A percentile compares a stretch with the other conserved stretches of the same genome.
These are phyloP conservation scores for Ormyrus labotus DNA, from an alignment of 2,888 invertebrate genomes.

Conservation along the genomic window DNA sequence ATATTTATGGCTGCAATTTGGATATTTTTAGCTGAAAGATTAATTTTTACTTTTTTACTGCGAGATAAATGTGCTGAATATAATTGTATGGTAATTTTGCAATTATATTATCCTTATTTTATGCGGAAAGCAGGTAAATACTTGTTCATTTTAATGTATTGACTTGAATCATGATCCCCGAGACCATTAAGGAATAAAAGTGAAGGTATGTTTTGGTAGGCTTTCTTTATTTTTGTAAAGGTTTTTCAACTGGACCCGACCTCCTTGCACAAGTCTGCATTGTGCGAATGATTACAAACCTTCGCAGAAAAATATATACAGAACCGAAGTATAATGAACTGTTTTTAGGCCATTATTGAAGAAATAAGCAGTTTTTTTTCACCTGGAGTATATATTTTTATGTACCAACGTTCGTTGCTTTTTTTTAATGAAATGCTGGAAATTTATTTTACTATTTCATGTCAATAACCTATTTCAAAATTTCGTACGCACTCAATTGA, in stretches of 20 bases:
- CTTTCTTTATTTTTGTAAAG: conserved; percentile 46
- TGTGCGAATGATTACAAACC: too few relatives aligned
- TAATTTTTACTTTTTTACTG: neutral
- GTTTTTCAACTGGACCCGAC: conserved; percentile 27
- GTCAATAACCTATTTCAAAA: too few relatives aligned
- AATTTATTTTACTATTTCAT: too few relatives aligned
- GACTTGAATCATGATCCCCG: neutral
- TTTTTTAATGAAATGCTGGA: too few relatives aligned
- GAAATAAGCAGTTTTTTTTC: too few relatives aligned
- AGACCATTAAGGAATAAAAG: neutral
- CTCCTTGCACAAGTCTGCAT: neutral
- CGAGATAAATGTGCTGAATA: neutral
- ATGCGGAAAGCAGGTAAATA: neutral
- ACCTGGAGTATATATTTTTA: too few relatives aligned
- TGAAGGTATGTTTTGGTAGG: conserved; percentile 19
- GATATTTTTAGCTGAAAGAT: neutral
- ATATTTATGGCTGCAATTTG: conserved; percentile 7
- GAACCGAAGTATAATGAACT: too few relatives aligned
- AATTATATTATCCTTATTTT: conserved; percentile 20
- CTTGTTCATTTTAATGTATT: conserved; percentile 3
- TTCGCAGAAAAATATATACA: neutral
- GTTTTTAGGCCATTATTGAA: too few relatives aligned
- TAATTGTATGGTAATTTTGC: conserved; percentile 16
- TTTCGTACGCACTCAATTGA: too few relatives aligned
- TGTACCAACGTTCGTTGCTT: too few relatives aligned